phyloP scores from a whole-genome alignment of 2,113 vertebrate genomes.

The Dendrocopos noguchii region DNA sequence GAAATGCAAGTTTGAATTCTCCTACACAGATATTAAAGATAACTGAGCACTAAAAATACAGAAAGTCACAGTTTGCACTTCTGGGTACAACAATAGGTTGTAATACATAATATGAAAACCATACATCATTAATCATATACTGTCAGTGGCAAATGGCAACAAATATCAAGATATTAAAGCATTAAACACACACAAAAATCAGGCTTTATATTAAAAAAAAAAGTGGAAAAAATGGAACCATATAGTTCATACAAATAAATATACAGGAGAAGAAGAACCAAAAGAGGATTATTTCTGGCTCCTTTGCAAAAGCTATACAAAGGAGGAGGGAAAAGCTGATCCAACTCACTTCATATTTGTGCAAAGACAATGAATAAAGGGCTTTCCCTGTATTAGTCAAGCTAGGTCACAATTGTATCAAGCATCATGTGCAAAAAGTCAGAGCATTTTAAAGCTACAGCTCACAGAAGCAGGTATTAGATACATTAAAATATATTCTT shows the following conservation, averaged over 20 bases:
- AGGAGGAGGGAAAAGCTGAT: background rate
- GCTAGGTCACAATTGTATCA: background rate
- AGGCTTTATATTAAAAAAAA: background rate
- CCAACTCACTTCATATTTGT: background rate
- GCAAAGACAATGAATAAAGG: background rate
- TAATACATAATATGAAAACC: background rate
- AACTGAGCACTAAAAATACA: background rate
- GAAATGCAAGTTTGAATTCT: background rate
- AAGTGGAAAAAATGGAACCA: background rate
- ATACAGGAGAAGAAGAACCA: background rate
- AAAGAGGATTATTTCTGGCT: background rate
- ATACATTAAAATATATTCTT: background rate
- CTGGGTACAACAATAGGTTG: background rate
- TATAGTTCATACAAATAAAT: background rate
- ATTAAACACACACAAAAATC: background rate
- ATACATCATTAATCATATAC: background rate
- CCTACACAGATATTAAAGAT: background rate
- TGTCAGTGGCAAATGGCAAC: background rate
- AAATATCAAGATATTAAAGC: background rate
- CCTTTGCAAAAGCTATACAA: background rate
- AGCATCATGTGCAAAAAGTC: background rate
- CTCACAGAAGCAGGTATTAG: background rate
- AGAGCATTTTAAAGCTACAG: background rate
- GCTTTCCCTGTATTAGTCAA: background rate
- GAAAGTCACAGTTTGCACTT: background rate